These are phyloP conservation scores for Andrena trimmerana DNA, from an alignment of 2,888 invertebrate species.

Conservation along the genomic window DNA sequence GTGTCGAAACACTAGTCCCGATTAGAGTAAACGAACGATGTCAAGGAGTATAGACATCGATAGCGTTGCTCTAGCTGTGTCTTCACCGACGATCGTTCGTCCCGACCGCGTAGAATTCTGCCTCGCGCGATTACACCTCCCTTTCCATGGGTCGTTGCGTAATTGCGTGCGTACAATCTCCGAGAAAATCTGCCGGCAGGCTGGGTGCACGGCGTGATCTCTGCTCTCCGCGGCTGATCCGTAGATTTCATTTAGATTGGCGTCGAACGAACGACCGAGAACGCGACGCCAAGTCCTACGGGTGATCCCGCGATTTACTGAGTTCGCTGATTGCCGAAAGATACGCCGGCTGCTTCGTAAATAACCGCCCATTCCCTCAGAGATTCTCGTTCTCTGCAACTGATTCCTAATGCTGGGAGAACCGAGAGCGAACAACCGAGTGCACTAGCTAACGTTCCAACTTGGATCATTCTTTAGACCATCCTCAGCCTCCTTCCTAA, in stretches of 20 bases:
- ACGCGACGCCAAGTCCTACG: constrained; percentile 26
- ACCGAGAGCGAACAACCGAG: neutral
- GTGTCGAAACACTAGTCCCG: neutral
- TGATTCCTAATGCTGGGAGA: neutral
- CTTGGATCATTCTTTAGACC: neutral
- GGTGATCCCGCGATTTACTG: constrained; percentile 6
- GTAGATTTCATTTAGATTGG: constrained; percentile 71
- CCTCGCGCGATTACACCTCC: constrained; percentile 43
- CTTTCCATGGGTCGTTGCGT: constrained; percentile 57
- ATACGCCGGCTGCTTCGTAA: constrained; percentile 10
- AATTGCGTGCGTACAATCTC: constrained; percentile 65
- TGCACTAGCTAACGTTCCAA: neutral
- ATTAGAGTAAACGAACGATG: neutral
- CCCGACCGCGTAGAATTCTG: constrained; percentile 32
- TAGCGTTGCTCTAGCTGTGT: constrained; percentile 5
- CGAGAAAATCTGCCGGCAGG: constrained; percentile 56
- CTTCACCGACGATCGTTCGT: neutral
- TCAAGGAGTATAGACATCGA: neutral
- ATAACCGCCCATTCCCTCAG: neutral
- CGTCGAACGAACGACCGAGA: constrained; percentile 47
- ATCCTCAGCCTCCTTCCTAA: too few species aligned
- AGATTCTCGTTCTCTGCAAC: neutral
- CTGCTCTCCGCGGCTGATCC: constrained; percentile 48
- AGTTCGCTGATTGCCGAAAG: constrained; percentile 7
- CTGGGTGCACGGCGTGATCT: constrained; percentile 36